Conservation (phyloP, 2,888 invertebrate genomes). For the Plebejus anna region DNA sequence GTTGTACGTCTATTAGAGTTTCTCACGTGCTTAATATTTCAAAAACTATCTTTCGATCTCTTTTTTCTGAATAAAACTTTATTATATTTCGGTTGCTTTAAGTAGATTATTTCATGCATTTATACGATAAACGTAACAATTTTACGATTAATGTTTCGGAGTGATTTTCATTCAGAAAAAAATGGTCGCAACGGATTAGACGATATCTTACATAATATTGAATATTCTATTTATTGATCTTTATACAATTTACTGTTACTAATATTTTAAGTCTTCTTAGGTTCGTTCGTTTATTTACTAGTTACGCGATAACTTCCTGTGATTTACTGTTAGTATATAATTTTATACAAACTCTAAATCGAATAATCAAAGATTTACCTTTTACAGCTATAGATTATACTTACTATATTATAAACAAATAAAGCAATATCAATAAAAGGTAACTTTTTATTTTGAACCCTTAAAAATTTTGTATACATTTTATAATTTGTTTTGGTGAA, state of each 20-base stretch:
- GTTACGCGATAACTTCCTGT: constrained; percentile 69
- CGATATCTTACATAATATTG: constrained; percentile 18
- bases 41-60: constrained; percentile 15
- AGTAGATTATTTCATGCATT: neutral
- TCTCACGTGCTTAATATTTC: constrained; percentile 30
- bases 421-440: constrained; percentile 64
- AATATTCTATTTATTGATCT: constrained; percentile 29
- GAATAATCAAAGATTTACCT: constrained; percentile 62
- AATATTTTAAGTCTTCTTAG: constrained; percentile 43
- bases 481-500: neutral
- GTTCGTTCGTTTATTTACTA: constrained; percentile 59
- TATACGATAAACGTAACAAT: constrained; percentile 3
- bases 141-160: neutral
- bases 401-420: constrained; percentile 48
- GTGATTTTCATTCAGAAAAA: constrained; percentile 20
- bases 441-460: neutral
- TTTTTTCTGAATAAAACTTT: constrained; percentile 22
- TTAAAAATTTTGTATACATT: too few relatives aligned
- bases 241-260: constrained; percentile 51
- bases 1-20: constrained; percentile 27
- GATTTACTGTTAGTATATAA: constrained; percentile 69
- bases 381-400: constrained; percentile 70
- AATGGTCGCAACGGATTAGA: constrained; percentile 8
- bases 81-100: constrained; percentile 1
- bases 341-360: constrained; percentile 74